Evolutionary conservation across 2,113 vertebrate genomes (phyloP).

Genomic region (Psephotus haematonotus): DNA sequence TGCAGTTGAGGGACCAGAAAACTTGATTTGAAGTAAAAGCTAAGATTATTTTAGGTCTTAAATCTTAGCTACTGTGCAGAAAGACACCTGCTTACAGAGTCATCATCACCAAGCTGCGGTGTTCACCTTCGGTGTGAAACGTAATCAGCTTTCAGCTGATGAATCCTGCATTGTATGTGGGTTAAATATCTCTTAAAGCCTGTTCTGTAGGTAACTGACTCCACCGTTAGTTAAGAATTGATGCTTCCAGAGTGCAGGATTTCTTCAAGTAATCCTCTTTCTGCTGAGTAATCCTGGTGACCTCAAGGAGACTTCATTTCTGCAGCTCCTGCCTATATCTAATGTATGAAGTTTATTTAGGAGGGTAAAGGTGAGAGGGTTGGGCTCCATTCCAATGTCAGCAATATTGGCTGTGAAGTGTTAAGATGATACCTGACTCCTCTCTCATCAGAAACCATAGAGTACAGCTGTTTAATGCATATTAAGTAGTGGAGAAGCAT

Average conservation of each 20-base stretch:
- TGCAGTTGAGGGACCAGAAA: neutral
- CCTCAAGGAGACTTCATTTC: neutral
- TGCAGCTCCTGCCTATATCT: neutral
- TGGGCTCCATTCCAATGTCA: neutral
- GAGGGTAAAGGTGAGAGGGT: neutral
- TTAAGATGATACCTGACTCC: neutral
- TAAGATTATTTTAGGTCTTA: neutral
- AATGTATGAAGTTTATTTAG: neutral
- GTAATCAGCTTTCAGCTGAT: neutral
- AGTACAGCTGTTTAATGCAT: neutral
- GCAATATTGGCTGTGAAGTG: neutral
- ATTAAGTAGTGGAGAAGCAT: neutral
- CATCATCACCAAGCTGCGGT: neutral
- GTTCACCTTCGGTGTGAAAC: neutral
- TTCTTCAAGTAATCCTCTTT: neutral
- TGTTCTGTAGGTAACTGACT: neutral
- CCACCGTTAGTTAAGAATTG: neutral
- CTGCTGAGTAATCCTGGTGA: slow-evolving; percentile 4
- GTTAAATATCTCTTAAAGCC: neutral
- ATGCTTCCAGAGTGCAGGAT: neutral
- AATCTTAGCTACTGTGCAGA: neutral
- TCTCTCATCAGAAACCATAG: neutral
- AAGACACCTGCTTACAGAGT: neutral
- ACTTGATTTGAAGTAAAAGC: neutral
- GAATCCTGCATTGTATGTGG: neutral